phyloP scores from a whole-genome alignment of 2,113 vertebrate species.

The Bos taurus region ARS-UCD2.0 NC_037343.1:3469501-3470000 shows the following conservation, averaged over 20 bases:
- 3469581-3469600: background rate
- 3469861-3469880: background rate
- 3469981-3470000: constrained; percentile 99
- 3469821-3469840: background rate
- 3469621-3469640: background rate
- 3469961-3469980: constrained; percentile 97
- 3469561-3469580: background rate
- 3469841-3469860: background rate
- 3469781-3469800: background rate
- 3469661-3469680: background rate
- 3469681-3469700: background rate
- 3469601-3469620: background rate
- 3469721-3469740: background rate
- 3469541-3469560: background rate
- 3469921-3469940: constrained; percentile 93
- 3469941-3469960: constrained; percentile 94
- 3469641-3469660: background rate
- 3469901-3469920: constrained; percentile 98
- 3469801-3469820: background rate
- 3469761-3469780: background rate
- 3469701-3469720: background rate
- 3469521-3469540: background rate
- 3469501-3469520: background rate
- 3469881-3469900: constrained; percentile 99
- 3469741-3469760: background rate